phyloP scores from a whole-genome alignment of 2,888 invertebrate genomes.

The Watsonalla cultraria region DNA sequence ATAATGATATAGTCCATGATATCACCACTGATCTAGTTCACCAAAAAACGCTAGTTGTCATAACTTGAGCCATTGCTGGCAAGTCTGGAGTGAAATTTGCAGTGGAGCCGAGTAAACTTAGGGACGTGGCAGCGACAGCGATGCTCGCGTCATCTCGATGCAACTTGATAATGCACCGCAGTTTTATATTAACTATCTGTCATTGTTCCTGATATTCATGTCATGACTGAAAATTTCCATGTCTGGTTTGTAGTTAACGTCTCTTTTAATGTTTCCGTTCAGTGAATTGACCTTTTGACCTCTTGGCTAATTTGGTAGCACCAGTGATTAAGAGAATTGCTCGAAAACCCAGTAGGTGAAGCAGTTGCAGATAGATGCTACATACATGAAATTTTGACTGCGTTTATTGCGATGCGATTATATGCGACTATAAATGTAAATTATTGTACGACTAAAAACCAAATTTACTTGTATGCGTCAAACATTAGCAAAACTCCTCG shows the following conservation, averaged over 20 bases:
- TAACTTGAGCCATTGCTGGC: constrained; percentile 34
- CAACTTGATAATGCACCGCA: constrained; percentile 61
- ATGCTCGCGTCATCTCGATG: constrained; percentile 67
- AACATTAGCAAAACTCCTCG: background rate
- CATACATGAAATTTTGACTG: too few relatives aligned
- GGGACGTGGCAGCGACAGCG: constrained; percentile 70
- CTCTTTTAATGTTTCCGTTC: too few relatives aligned
- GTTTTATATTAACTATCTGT: constrained; percentile 33
- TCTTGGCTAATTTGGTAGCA: too few relatives aligned
- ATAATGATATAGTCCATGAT: too few relatives aligned
- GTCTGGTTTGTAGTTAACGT: background rate
- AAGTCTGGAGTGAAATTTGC: constrained; percentile 74
- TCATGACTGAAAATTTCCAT: constrained; percentile 1
- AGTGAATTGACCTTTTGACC: too few relatives aligned
- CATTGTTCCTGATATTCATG: constrained; percentile 3
- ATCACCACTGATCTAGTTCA: background rate
- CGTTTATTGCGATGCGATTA: too few relatives aligned
- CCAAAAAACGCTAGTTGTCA: constrained; percentile 12
- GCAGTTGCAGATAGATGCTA: too few relatives aligned
- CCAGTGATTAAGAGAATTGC: too few relatives aligned
- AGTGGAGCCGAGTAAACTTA: constrained; percentile 71
- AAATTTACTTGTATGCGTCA: background rate
- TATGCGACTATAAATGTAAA: too few relatives aligned
- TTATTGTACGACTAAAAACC: too few relatives aligned
- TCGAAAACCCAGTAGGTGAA: too few relatives aligned